A percentile compares a stretch with the other conserved stretches of the same genome.
Evolutionary conservation across 2,797 vertebrate species (phyloP).

Genomic region (Triplophysa yarkandensis): DNA sequence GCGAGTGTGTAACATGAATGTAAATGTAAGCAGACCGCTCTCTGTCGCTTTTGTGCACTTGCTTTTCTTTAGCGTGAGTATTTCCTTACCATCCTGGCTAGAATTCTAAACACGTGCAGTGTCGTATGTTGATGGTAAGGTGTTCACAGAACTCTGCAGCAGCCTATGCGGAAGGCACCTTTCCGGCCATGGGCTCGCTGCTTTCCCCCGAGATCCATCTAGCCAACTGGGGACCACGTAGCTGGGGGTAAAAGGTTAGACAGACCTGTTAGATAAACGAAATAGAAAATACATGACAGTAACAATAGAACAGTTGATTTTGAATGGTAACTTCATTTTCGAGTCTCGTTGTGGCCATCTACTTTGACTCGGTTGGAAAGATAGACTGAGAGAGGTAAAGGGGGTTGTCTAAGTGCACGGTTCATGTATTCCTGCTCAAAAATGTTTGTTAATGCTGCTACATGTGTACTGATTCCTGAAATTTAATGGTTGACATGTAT

Average conservation of each 20-base stretch:
- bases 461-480: conserved; percentile 47
- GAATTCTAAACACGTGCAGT: conserved; percentile 71
- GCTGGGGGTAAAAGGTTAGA: conserved; percentile 79
- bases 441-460: conserved; percentile 47
- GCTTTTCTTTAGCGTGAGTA: conserved; percentile 54
- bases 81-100: conserved; percentile 53
- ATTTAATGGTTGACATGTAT: conserved; percentile 46
- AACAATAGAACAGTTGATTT: conserved; percentile 49
- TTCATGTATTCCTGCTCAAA: conserved; percentile 45
- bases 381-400: conserved; percentile 37
- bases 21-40: conserved; percentile 53
- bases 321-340: conserved; percentile 72
- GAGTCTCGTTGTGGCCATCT: conserved; percentile 72
- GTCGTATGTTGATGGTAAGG: conserved; percentile 82
- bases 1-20: conserved; percentile 72
- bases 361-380: conserved; percentile 68
- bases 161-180: conserved; percentile 79
- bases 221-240: conserved; percentile 77
- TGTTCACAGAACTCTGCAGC: conserved; percentile 80
- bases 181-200: conserved; percentile 78
- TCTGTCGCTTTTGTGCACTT: conserved; percentile 66
- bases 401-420: conserved; percentile 45
- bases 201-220: conserved; percentile 78
- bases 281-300: conserved; percentile 39
- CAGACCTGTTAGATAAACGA: conserved; percentile 55